phyloP scores from a whole-genome alignment of 2,113 vertebrate genomes.

The Scomber scombrus region DNA sequence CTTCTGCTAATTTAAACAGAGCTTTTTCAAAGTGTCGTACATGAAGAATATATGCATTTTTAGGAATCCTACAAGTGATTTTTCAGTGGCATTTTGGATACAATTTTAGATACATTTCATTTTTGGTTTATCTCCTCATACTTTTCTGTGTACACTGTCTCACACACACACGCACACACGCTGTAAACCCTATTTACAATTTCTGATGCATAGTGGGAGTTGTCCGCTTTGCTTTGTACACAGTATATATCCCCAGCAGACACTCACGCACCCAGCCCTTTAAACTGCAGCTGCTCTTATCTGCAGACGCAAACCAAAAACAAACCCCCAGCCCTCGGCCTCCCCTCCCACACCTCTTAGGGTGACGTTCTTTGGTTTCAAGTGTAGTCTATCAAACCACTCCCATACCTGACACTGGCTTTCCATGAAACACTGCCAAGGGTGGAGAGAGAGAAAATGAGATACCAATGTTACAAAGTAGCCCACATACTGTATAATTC shows the following conservation, averaged over 20 bases:
- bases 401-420: slow-evolving; percentile 32
- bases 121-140: neutral
- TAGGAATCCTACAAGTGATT: neutral
- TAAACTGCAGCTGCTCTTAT: slow-evolving; percentile 73
- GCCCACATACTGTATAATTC: neutral
- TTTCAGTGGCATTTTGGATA: neutral
- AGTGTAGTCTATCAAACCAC: slow-evolving; percentile 39
- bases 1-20: slow-evolving; percentile 1
- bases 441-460: neutral
- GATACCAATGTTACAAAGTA: neutral
- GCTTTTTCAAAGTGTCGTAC: neutral
- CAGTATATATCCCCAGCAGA: slow-evolving; percentile 49
- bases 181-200: slow-evolving; percentile 17
- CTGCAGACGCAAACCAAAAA: slow-evolving; percentile 62
- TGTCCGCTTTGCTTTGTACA: slow-evolving; percentile 45
- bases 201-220: slow-evolving; percentile 56
- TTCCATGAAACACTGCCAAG: neutral
- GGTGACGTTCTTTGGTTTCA: slow-evolving; percentile 49
- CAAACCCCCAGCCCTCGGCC: slow-evolving; percentile 43
- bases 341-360: slow-evolving; percentile 20
- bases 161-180: slow-evolving; percentile 5
- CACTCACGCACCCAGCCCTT: slow-evolving; percentile 52
- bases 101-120: neutral
- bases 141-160: neutral
- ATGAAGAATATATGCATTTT: neutral